Evolutionary conservation across 1,140 invertebrate genomes (phyloP).

Genomic region (Phymastichus coffea): DNA sequence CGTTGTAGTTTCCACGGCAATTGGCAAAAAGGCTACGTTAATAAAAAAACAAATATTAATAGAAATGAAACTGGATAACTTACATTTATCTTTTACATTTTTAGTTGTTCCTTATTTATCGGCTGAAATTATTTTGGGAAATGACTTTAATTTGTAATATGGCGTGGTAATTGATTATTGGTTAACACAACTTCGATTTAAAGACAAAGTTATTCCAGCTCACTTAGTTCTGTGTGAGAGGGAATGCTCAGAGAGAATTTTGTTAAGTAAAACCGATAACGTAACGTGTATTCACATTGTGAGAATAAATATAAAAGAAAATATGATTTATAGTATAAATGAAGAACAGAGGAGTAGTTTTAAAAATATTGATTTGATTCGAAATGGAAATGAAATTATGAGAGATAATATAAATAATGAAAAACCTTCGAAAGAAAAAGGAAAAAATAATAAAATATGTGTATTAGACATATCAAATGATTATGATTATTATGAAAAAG

Average conservation of each 20-base stretch:
- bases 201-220: not conserved
- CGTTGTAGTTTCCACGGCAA: not conserved
- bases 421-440: too few relatives aligned
- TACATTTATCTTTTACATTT: not conserved
- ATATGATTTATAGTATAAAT: too few relatives aligned
- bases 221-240: slow-evolving; percentile 5
- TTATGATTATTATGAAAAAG: too few relatives aligned
- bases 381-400: too few relatives aligned
- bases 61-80: not conserved
- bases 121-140: not conserved
- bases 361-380: not conserved
- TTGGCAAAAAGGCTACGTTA: not conserved
- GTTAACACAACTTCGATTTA: not conserved
- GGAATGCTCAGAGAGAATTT: slow-evolving; percentile 1
- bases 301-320: too few relatives aligned
- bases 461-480: too few relatives aligned
- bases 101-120: not conserved
- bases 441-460: not conserved
- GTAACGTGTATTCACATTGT: slow-evolving; percentile 13
- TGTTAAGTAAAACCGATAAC: not conserved
- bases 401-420: too few relatives aligned
- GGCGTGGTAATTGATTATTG: slow-evolving; percentile 21
- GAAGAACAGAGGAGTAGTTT: not conserved
- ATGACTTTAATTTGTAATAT: not conserved
- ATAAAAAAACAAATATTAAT: too few relatives aligned